A percentile compares a stretch with the other conserved stretches of the same genome.
Conservation (phyloP, 2,797 vertebrate species). For the Hafferia zeledoni region DNA sequence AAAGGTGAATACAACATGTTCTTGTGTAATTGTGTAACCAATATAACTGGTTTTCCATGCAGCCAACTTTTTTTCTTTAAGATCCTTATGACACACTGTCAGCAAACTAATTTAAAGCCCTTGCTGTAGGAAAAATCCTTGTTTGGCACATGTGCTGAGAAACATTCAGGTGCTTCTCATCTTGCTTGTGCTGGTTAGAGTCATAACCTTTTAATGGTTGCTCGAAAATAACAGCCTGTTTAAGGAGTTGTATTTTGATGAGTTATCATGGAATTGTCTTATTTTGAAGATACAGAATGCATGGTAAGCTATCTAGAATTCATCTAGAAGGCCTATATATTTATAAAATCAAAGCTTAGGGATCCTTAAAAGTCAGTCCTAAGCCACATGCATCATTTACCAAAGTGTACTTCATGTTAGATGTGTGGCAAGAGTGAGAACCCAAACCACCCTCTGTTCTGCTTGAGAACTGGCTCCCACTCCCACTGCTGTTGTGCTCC, state of each 20-base stretch:
- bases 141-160: neutral
- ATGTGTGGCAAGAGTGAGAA: neutral
- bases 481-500: neutral
- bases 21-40: neutral
- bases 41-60: neutral
- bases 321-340: neutral
- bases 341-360: neutral
- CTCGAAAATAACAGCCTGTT: neutral
- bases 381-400: neutral
- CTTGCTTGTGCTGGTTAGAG: neutral
- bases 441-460: neutral
- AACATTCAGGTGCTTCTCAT: neutral
- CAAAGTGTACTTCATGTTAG: neutral
- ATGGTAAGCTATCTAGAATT: neutral
- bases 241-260: neutral
- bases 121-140: neutral
- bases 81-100: neutral
- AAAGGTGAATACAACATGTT: neutral
- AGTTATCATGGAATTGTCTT: neutral
- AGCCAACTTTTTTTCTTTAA: neutral
- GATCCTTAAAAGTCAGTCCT: neutral
- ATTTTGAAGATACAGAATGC: neutral
- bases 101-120: neutral
- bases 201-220: neutral
- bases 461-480: neutral